A percentile compares a stretch with the other conserved stretches of the same genome.
Conservation (phyloP, 2,888 invertebrate genomes). For the Deilephila elpenor region DNA sequence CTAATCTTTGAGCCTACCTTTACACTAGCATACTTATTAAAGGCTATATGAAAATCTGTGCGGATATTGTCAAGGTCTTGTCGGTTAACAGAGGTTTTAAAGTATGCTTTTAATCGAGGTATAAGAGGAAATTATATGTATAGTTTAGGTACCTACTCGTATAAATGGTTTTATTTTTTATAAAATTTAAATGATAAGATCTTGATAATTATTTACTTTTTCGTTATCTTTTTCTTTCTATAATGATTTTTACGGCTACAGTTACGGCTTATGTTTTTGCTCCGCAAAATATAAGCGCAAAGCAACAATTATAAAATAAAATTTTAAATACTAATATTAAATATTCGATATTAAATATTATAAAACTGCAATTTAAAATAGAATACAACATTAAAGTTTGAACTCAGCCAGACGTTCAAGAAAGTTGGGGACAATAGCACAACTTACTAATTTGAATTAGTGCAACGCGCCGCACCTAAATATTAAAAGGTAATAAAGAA, state of each 20-base stretch:
- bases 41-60: conserved; percentile 28
- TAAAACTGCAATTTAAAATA: not conserved
- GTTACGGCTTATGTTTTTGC: too few species aligned
- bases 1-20: conserved; percentile 58
- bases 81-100: not conserved
- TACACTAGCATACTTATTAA: conserved; percentile 57
- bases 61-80: not conserved
- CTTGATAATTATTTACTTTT: too few species aligned
- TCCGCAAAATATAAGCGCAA: too few species aligned
- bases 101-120: not conserved
- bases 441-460: not conserved
- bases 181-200: too few species aligned
- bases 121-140: too few species aligned
- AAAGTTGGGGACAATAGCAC: not conserved
- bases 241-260: too few species aligned
- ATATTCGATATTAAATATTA: not conserved
- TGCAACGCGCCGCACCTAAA: not conserved
- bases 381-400: not conserved
- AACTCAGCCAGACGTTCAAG: not conserved
- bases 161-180: too few species aligned
- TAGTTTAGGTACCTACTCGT: too few species aligned
- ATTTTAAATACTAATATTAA: not conserved
- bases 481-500: not conserved
- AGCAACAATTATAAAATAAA: too few species aligned
- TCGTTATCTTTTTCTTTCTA: too few species aligned